These are phyloP conservation scores for Scaptomyza cyrtandrae DNA, from an alignment of 2,888 invertebrate species.

Conservation along the genomic window DNA sequence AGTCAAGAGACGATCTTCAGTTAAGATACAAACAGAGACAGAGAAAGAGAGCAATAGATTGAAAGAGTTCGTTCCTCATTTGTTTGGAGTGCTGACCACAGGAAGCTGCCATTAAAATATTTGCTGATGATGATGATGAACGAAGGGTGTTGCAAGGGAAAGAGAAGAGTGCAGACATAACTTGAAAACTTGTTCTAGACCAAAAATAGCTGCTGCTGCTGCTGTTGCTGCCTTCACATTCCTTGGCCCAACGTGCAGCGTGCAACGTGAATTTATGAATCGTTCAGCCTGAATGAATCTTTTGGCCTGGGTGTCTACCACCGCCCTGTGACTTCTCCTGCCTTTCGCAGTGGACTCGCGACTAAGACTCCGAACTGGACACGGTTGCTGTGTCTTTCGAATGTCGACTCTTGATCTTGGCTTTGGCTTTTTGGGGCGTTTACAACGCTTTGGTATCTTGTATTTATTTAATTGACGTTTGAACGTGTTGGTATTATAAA, in stretches of 20 bases:
- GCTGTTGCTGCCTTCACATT: constrained; percentile 35
- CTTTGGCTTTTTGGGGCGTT: constrained; percentile 65
- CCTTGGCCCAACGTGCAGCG: constrained; percentile 35
- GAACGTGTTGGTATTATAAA: constrained; percentile 78
- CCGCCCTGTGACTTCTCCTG: not conserved
- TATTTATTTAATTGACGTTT: constrained; percentile 80
- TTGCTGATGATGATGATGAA: constrained; percentile 26
- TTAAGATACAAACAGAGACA: constrained; percentile 1
- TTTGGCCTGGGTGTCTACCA: constrained; percentile 48
- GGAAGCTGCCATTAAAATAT: constrained; percentile 77
- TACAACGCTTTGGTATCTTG: constrained; percentile 80
- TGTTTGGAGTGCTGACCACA: constrained; percentile 58
- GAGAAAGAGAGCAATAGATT: not conserved
- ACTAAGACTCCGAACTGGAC: not conserved
- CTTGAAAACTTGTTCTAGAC: constrained; percentile 67
- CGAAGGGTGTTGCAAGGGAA: constrained; percentile 8
- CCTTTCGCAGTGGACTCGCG: not conserved
- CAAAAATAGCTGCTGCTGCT: constrained; percentile 60
- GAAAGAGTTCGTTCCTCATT: constrained; percentile 17
- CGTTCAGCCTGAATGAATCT: constrained; percentile 71
- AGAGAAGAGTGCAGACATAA: not conserved
- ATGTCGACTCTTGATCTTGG: constrained; percentile 13
- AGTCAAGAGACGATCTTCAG: constrained; percentile 35
- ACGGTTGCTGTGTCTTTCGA: not conserved
- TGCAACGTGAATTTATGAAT: constrained; percentile 72